Evolutionary conservation across 2,797 vertebrate species (phyloP).

Genomic region (Odontamblyopus rebecca): DNA sequence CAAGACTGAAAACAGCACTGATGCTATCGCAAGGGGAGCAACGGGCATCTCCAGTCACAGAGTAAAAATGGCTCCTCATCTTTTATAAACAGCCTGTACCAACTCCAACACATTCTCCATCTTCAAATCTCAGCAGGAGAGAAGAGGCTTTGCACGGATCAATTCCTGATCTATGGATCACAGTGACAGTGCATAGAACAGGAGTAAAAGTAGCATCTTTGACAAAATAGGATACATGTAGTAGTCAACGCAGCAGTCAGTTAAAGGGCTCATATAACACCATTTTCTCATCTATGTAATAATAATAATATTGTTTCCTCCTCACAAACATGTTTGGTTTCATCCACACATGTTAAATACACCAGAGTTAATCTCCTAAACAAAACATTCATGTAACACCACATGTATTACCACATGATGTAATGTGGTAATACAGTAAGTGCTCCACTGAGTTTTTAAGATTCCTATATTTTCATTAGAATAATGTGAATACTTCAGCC

Average conservation of each 20-base stretch:
- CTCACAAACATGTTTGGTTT: too few species aligned
- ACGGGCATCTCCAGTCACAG: slow-evolving; percentile 39
- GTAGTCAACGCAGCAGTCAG: background rate
- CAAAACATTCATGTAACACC: too few species aligned
- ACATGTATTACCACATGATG: too few species aligned
- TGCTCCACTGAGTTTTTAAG: too few species aligned
- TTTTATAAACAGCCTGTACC: slow-evolving; percentile 39
- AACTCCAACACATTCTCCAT: slow-evolving; percentile 21
- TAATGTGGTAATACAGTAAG: too few species aligned
- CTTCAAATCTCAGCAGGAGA: slow-evolving; percentile 12
- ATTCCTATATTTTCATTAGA: too few species aligned
- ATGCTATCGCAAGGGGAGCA: slow-evolving; percentile 44
- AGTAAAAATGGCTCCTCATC: slow-evolving; percentile 32
- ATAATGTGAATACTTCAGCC: too few species aligned
- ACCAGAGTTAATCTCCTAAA: too few species aligned
- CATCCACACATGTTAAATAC: too few species aligned
- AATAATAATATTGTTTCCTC: too few species aligned
- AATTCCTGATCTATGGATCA: background rate
- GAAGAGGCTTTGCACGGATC: slow-evolving; percentile 11
- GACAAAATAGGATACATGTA: background rate
- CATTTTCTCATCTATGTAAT: too few species aligned
- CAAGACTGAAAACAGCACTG: slow-evolving; percentile 54
- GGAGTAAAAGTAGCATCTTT: background rate
- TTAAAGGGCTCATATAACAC: background rate
- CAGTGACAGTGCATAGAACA: background rate